Evolutionary conservation across 2,113 vertebrate genomes (phyloP).

Genomic region (Gopherus evgoodei): DNA sequence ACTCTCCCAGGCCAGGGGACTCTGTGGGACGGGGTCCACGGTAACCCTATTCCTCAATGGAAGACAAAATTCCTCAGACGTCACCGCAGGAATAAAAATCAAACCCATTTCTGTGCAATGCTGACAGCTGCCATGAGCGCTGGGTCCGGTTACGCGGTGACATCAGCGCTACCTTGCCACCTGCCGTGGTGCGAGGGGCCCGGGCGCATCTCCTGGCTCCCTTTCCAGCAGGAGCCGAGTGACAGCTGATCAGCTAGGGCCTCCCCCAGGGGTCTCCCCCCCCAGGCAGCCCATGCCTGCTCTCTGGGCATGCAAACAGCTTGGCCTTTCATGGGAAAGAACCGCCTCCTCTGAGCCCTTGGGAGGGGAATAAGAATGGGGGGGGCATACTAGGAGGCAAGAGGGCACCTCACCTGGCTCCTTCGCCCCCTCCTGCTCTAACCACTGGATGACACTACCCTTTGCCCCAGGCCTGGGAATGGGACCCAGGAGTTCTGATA

Average conservation of each 20-base stretch:
- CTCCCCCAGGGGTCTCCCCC: background rate
- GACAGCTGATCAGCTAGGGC: slow-evolving; percentile 9
- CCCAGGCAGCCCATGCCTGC: background rate
- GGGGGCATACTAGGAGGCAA: too few species aligned
- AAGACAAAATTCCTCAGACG: background rate
- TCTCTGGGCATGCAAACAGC: background rate
- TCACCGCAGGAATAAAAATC: background rate
- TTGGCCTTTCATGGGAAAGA: background rate
- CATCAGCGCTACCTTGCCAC: slow-evolving; percentile 64
- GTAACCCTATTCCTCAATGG: background rate
- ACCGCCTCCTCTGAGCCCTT: too few species aligned
- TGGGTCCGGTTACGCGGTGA: slow-evolving; percentile 62
- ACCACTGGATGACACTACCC: background rate
- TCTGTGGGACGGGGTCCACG: background rate
- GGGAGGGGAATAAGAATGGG: background rate
- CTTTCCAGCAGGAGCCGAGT: background rate
- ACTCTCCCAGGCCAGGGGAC: background rate
- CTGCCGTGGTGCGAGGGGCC: slow-evolving; percentile 20
- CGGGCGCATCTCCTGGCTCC: background rate
- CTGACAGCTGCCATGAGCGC: slow-evolving; percentile 34
- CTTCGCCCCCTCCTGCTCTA: background rate
- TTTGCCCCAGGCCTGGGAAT: background rate
- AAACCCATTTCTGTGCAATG: background rate
- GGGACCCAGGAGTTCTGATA: background rate
- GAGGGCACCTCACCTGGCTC: background rate